Evolutionary conservation across 1,140 invertebrate genomes (phyloP), one percentile per base, ranked within the genome.

Genomic region (Drosophila orosa): DNA sequence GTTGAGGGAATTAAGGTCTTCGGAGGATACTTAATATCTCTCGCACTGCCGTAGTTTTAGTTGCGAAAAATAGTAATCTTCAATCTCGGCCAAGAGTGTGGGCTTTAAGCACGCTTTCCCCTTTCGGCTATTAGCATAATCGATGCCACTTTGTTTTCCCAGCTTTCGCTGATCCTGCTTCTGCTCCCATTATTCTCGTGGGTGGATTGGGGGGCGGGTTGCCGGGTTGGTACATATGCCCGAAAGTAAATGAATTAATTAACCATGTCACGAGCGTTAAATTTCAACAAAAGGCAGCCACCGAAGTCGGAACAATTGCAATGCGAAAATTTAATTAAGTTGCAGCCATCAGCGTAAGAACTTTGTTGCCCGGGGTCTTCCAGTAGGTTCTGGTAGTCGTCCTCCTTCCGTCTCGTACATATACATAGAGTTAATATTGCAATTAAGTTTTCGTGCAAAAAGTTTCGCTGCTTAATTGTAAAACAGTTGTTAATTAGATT

Each of bases 301-400:
- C 61, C 40, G 31, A 60, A 54, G 73, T 62, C 55, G 66, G 57
- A 69, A 80, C 78, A 82, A 79, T 79, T 89, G 83, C 84, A 87
- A 89, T 69, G 71, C 61, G 72, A 74, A 80, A 83, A 84, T 89
- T 83, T 89, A 86, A 86, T 86, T 86, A 86, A 86, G 78, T 77
- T 86, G 75, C 79, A 78, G 52, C 47, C 55, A 60, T 56, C 56
- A 47, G 40, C 56, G 39, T 56, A 60, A 37, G 27, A 39, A 77
- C 55, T 59, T 61, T 59, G 25, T 27, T 56, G 65, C 65, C 29
- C 31, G 39, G 24, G 73, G 22, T 35, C 40, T 17, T 35, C 10
- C 54, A 48, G 12, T 31, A 58, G 73, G 39, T 35, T 40, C 39
- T 42, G 15, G 10, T 19, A 58, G 50, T 44, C 29, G 29, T 27